A percentile compares a stretch with the other conserved stretches of the same genome.
phyloP scores from a whole-genome alignment of 2,888 invertebrate genomes.

The Eupithecia insigniata region DNA sequence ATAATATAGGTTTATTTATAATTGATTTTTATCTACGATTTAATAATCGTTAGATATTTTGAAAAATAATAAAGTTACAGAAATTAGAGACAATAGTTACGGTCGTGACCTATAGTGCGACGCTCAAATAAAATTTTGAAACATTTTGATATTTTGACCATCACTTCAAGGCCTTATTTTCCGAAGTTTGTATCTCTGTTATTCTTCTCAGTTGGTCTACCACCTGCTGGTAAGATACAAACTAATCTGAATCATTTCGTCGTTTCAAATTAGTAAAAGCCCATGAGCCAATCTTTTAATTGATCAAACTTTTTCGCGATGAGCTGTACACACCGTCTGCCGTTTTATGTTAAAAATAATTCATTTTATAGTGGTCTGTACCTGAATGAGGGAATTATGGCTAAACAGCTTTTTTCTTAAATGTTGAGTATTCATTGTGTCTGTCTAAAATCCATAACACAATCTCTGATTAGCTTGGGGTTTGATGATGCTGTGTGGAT shows the following conservation, averaged over 20 bases:
- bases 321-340: slow-evolving; percentile 54
- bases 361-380: slow-evolving; percentile 70
- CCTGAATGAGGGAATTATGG: slow-evolving; percentile 62
- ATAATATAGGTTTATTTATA: too few relatives aligned
- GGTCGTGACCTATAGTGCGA: too few relatives aligned
- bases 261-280: neutral
- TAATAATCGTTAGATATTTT: too few relatives aligned
- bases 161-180: too few relatives aligned
- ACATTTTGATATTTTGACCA: too few relatives aligned
- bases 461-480: too few relatives aligned
- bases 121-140: too few relatives aligned
- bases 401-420: slow-evolving; percentile 48
- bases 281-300: neutral
- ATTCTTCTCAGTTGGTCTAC: neutral
- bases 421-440: neutral
- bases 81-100: too few relatives aligned
- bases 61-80: too few relatives aligned
- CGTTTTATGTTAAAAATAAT: slow-evolving; percentile 74
- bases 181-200: neutral
- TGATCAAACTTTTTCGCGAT: slow-evolving; percentile 8
- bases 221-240: neutral
- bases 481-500: too few relatives aligned
- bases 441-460: too few relatives aligned
- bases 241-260: neutral
- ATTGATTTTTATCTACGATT: too few relatives aligned